phyloP scores from a whole-genome alignment of 2,797 vertebrate genomes.

The Pampus argenteus region DNA sequence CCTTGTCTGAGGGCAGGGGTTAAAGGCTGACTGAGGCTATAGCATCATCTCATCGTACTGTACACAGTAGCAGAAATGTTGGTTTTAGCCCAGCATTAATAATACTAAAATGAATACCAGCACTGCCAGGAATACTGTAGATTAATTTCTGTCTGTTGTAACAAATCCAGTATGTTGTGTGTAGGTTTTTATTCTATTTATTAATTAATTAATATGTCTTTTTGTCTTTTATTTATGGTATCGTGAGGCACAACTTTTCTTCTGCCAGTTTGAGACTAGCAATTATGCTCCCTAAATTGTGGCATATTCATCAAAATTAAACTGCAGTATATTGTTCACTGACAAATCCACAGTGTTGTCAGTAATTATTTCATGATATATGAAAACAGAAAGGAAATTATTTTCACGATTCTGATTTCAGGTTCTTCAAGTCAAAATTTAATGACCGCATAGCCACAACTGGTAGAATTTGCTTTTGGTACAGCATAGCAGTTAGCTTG shows the following conservation, averaged over 20 bases:
- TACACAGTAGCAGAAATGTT: slow-evolving; percentile 37
- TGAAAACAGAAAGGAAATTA: slow-evolving; percentile 45
- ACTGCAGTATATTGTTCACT: slow-evolving; percentile 40
- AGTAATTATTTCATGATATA: slow-evolving; percentile 50
- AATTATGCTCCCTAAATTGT: slow-evolving; percentile 43
- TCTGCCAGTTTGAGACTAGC: slow-evolving; percentile 38
- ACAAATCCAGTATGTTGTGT: slow-evolving; percentile 22
- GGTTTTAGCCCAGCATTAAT: slow-evolving; percentile 42
- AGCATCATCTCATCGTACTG: slow-evolving; percentile 43
- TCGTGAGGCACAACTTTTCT: slow-evolving; percentile 45
- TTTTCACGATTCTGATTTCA: slow-evolving; percentile 45
- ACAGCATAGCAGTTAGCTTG: neutral
- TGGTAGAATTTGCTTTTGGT: slow-evolving; percentile 16
- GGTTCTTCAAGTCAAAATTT: slow-evolving; percentile 31
- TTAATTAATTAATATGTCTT: slow-evolving; percentile 43
- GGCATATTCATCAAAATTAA: slow-evolving; percentile 53
- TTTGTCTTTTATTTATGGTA: slow-evolving; percentile 46
- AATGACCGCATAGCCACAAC: neutral
- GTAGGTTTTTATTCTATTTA: slow-evolving; percentile 27
- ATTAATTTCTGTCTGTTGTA: slow-evolving; percentile 28
- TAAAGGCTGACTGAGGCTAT: slow-evolving; percentile 69
- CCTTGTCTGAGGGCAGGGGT: slow-evolving; percentile 74
- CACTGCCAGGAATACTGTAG: neutral
- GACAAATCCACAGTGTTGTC: slow-evolving; percentile 39
- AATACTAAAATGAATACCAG: slow-evolving; percentile 29